Evolutionary conservation across 1,140 invertebrate genomes (phyloP), one percentile per base, ranked within the genome.

Genomic region (Pseudomyrmex dendroicus): DNA sequence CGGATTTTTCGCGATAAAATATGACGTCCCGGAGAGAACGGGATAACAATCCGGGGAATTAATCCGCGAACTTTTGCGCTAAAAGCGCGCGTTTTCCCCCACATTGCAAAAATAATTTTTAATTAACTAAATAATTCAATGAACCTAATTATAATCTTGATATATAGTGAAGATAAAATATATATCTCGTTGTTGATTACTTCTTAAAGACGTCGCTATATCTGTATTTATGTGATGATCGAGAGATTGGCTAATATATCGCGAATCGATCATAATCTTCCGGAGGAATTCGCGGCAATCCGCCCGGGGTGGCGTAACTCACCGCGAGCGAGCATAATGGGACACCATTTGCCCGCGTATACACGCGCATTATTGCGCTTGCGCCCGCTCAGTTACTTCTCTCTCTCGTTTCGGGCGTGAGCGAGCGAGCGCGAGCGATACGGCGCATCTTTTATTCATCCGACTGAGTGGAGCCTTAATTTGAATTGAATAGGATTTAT

Each of bases 401-500:
- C 61, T 73, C 61, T 74, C 61, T 77, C 54, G 46, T 52, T 57
- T 61, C 25, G 35, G 73, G 64, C 66, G 82, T 56, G 48, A 62
- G 76, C 78, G 46, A 54, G n/a, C 73, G 62, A 78, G 63, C 57
- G 72, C 62, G 57, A 78, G 63, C 68, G 48, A 25, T 73, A 86
- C 82, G 85, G 85, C 85, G 84, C 90, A 94, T 94, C 93, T 94
- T 94, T 94, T 94, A 94, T 94, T 94, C 93, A 94, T 94, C 91
- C 92, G 93, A 93, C 93, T 91, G 93, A 93, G 90, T 93, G 92
- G 92, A 93, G 92, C 93, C 93, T 92, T 93, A 93, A 94, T 94
- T 93, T 94, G 93, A 94, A 94, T 94, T 93, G 93, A 94, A 94
- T 94, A 91, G 93, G 92, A 93, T 94, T 93, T 94, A 94, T 94